Percentiles rank a stretch among this genome's conserved stretches.
Conservation (phyloP, 2,888 invertebrate species). For the Mantis religiosa region DNA sequence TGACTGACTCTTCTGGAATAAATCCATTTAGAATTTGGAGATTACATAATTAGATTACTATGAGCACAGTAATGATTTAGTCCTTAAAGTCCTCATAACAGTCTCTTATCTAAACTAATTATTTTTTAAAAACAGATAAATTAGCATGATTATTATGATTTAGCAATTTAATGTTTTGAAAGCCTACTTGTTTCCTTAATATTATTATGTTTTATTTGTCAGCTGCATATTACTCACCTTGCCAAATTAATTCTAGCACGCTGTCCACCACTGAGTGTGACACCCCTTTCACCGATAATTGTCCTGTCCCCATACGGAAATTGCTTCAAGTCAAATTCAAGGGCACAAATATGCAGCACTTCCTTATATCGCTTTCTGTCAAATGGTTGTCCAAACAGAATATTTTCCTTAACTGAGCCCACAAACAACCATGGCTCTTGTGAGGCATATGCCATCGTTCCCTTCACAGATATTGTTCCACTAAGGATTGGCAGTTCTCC, state of each 20-base stretch:
- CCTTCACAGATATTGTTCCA: slow-evolving; percentile 54
- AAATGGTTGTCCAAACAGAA: slow-evolving; percentile 79
- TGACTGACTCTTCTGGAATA: no score
- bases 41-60: no score
- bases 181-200: no score
- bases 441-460: slow-evolving; percentile 72
- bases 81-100: no score
- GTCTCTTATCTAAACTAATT: no score
- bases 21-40: no score
- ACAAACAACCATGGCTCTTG: slow-evolving; percentile 86
- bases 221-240: slow-evolving; percentile 42
- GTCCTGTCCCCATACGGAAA: slow-evolving; percentile 81
- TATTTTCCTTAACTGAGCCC: slow-evolving; percentile 84
- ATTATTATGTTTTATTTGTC: no score
- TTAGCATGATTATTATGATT: neutral
- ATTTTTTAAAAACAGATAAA: neutral
- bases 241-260: slow-evolving; percentile 61
- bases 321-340: slow-evolving; percentile 68
- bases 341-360: slow-evolving; percentile 60
- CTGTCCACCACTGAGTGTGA: slow-evolving; percentile 81
- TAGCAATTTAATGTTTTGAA: no score
- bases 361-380: slow-evolving; percentile 61
- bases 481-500: slow-evolving; percentile 46
- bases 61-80: no score
- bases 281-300: slow-evolving; percentile 80